Conservation (phyloP, 2,888 invertebrate genomes). For the Nomada lathburiana region DNA sequence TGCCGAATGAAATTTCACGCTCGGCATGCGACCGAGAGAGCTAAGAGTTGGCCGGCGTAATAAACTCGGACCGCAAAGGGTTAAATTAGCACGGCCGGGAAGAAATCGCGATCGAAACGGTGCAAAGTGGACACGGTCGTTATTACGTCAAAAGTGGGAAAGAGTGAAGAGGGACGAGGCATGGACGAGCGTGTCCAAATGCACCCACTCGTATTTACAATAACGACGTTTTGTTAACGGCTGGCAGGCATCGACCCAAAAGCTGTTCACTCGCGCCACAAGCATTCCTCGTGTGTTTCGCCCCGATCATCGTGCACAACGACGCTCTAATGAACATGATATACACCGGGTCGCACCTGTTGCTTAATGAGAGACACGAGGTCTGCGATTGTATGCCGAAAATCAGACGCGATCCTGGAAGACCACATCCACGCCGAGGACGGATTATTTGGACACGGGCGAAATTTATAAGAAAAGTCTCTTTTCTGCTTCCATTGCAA, state of each 20-base stretch:
- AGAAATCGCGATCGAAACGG: slow-evolving; percentile 12
- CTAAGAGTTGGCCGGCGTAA: neutral
- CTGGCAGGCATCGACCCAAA: slow-evolving; percentile 7
- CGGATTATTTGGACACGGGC: neutral
- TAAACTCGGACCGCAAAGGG: slow-evolving; percentile 37
- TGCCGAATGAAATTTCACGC: slow-evolving; percentile 29
- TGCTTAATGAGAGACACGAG: neutral
- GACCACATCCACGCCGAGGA: neutral
- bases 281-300: neutral
- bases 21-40: neutral
- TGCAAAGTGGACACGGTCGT: slow-evolving; percentile 11
- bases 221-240: slow-evolving; percentile 17
- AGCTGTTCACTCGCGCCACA: slow-evolving; percentile 3
- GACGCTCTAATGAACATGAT: slow-evolving; percentile 27
- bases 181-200: neutral
- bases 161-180: neutral
- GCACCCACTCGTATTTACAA: neutral
- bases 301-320: neutral
- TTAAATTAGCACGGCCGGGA: slow-evolving; percentile 39
- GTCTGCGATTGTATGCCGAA: neutral
- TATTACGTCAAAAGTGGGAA: neutral
- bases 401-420: slow-evolving; percentile 3
- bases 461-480: neutral
- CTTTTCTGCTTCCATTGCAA: too few relatives aligned
- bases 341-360: slow-evolving; percentile 36